Conservation (phyloP, 2,888 invertebrate genomes). For the Oscheius sp. region DNA sequence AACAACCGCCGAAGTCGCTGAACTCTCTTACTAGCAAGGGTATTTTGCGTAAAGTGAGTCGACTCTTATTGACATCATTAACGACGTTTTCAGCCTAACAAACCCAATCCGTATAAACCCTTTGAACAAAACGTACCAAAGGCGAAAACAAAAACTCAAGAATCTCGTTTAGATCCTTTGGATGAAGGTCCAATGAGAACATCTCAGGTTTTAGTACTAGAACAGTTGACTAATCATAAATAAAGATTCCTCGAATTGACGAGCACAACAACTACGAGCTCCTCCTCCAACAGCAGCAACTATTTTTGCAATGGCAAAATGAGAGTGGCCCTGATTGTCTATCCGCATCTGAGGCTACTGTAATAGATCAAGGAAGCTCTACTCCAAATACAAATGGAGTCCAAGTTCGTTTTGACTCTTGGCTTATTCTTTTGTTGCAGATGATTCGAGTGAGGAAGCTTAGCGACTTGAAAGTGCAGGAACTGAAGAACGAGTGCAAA, state of each 20-base stretch:
- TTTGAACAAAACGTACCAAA: conserved; percentile 10
- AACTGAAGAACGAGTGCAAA: conserved; percentile 83
- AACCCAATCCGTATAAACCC: conserved; percentile 15
- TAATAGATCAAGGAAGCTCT: conserved; percentile 44
- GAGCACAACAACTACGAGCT: conserved; percentile 82
- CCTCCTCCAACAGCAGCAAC: conserved; percentile 89
- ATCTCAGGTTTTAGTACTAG: conserved; percentile 3
- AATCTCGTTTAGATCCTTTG: background rate
- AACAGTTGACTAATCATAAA: background rate
- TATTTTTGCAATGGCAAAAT: conserved; percentile 87
- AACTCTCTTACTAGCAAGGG: conserved; percentile 17
- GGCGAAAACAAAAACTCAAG: conserved; percentile 17
- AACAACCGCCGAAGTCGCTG: conserved; percentile 17
- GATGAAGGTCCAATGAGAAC: background rate
- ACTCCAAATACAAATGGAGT: conserved; percentile 27
- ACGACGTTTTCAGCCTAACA: conserved; percentile 10
- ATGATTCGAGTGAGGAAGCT: conserved; percentile 71
- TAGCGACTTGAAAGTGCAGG: conserved; percentile 85
- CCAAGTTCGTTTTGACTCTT: conserved; percentile 4
- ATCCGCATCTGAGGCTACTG: conserved; percentile 36
- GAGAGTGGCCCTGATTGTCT: conserved; percentile 50
- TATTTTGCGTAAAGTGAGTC: conserved; percentile 18
- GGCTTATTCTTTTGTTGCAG: conserved; percentile 14
- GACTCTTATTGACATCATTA: background rate
- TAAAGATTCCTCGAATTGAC: conserved; percentile 11